Base-by-base conservation (phyloP, 2,888 invertebrate species). In the Spilarctia lutea region DNA sequence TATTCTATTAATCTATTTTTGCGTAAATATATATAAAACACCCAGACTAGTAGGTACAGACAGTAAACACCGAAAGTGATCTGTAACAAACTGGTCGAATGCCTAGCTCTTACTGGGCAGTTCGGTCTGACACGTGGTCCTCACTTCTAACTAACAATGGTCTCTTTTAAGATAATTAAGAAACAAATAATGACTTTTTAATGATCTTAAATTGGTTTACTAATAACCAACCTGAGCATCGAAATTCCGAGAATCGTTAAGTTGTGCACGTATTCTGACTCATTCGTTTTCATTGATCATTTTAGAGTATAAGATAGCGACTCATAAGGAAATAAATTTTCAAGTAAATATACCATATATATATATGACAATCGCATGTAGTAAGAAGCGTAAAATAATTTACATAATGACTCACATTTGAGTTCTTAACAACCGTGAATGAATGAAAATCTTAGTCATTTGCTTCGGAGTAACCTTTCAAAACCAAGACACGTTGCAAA, bases 391-490 rank as follows among this genome's bases (percentile, higher is more conserved):
- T 88, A 85, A 81, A 82, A 75, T 82, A 70, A 89, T 91, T 91
- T 87, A 85, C 88, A 88, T 88, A 86, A 80, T 94, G 93, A 93
- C 84, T 93, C 92, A 93, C 87, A 73, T 60, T 72, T 72, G 75
- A 78, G 71, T 80, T 81, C 79, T 76, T 78, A 80, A 83, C 79
- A 88, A 79, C 91, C 87, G 79, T 90, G 90, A 91, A 91, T 91
- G 91, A 90, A 88, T 85, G 85, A 87, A 80, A 81, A 60, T 85
- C 80, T 87, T 81, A 73, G 74, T 79, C 85, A 85, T 90, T 52
- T 66, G 33, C 45, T 42, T 73, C 91, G 88, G 89, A 39, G 39
- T 67, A 60, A 74, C 48, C 71, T 56, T 68, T 56, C 30, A 35
- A 72, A 66, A 30, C 27, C n/a, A 13, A 56, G 60, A 63, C 13